Conservation (phyloP, 1,140 invertebrate genomes). For the Theocolax elegans region DNA sequence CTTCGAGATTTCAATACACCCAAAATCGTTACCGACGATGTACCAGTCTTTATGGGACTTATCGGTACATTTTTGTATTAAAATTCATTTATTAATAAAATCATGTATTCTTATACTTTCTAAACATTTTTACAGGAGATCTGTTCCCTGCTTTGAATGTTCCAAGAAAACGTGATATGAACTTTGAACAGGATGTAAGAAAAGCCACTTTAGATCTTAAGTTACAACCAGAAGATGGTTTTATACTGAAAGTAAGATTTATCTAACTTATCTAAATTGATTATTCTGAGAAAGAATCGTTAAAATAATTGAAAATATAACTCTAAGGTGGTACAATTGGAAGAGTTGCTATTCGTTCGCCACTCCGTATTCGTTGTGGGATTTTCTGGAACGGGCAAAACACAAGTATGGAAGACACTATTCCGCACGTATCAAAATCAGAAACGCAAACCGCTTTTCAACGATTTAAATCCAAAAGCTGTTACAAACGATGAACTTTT, state of each 20-base stretch:
- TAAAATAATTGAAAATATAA: too few species aligned
- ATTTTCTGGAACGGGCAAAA: slow-evolving; percentile 93
- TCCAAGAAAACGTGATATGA: slow-evolving; percentile 82
- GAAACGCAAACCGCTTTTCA: slow-evolving; percentile 84
- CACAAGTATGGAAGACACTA: slow-evolving; percentile 92
- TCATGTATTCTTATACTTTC: too few species aligned
- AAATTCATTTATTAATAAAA: too few species aligned
- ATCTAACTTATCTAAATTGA: not conserved
- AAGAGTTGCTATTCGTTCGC: slow-evolving; percentile 91
- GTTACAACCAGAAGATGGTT: slow-evolving; percentile 91
- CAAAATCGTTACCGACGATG: slow-evolving; percentile 91
- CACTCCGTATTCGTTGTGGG: slow-evolving; percentile 96
- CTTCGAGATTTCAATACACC: slow-evolving; percentile 93
- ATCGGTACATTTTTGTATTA: slow-evolving; percentile 73
- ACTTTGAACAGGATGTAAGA: slow-evolving; percentile 85
- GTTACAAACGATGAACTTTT: slow-evolving; percentile 97
- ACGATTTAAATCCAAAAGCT: slow-evolving; percentile 94
- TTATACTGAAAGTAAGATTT: slow-evolving; percentile 77
- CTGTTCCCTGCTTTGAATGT: slow-evolving; percentile 91
- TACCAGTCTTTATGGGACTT: slow-evolving; percentile 90
- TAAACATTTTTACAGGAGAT: slow-evolving; percentile 71
- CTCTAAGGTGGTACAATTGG: slow-evolving; percentile 86
- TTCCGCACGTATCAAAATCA: slow-evolving; percentile 83
- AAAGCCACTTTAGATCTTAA: slow-evolving; percentile 84
- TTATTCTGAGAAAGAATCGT: too few species aligned